Evolutionary conservation across 2,888 invertebrate genomes (phyloP).

Genomic region (Ypsolopha sequella): DNA sequence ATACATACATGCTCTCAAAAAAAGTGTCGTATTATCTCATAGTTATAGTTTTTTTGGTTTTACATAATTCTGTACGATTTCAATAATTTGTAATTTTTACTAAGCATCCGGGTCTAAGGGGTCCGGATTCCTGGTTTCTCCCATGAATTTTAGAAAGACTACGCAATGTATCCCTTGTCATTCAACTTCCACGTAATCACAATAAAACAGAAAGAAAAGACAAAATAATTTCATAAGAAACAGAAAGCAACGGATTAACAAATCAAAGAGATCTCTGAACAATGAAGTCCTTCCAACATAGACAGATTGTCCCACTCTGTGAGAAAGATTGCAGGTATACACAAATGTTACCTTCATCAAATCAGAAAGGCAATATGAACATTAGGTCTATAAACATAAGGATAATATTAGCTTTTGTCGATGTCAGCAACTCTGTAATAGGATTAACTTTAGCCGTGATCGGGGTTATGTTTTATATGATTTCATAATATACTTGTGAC

Average conservation of each 20-base stretch:
- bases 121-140: too few relatives aligned
- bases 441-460: constrained; percentile 10
- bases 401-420: background rate
- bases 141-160: too few relatives aligned
- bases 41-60: too few relatives aligned
- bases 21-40: too few relatives aligned
- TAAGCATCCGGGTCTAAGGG: too few relatives aligned
- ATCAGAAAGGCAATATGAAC: too few relatives aligned
- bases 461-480: constrained; percentile 1
- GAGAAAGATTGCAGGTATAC: constrained; percentile 39
- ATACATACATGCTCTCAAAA: too few relatives aligned
- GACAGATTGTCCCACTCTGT: constrained; percentile 49
- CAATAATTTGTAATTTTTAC: too few relatives aligned
- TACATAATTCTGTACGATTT: too few relatives aligned
- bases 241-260: background rate
- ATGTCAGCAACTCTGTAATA: background rate
- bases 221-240: background rate
- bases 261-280: constrained; percentile 16
- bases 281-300: constrained; percentile 43
- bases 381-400: background rate
- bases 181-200: background rate
- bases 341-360: too few relatives aligned
- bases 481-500: background rate
- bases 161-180: background rate
- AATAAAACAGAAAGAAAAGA: background rate